These are phyloP conservation scores for Lepus townsendii DNA, from an alignment of 2,797 vertebrate species.

Conservation along the genomic window DNA sequence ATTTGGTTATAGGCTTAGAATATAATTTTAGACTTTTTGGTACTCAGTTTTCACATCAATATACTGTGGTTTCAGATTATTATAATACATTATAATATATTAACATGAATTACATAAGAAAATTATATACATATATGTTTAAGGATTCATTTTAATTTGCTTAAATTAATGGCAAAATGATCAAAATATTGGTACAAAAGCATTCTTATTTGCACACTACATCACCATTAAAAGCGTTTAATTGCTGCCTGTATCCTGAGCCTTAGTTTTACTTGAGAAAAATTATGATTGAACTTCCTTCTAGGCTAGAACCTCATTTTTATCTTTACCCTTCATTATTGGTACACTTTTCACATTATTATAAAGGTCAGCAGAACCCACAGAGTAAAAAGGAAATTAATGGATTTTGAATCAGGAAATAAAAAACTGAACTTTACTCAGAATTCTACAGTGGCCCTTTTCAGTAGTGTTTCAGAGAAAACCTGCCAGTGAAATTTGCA, in stretches of 20 bases:
- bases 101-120: neutral
- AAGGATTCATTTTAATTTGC: neutral
- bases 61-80: neutral
- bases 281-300: conserved; percentile 18
- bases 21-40: neutral
- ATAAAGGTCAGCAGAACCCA: conserved; percentile 78
- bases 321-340: conserved; percentile 55
- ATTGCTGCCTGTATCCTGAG: neutral
- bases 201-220: neutral
- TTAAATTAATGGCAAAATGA: neutral
- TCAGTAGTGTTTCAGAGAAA: conserved; percentile 65
- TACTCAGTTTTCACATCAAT: neutral
- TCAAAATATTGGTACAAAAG: neutral
- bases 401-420: conserved; percentile 72
- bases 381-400: conserved; percentile 79
- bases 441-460: conserved; percentile 79
- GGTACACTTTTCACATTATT: conserved; percentile 74
- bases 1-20: neutral
- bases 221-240: neutral
- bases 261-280: conserved; percentile 46
- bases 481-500: conserved; percentile 73
- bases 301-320: conserved; percentile 60
- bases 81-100: neutral
- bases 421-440: conserved; percentile 82
- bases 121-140: neutral